Conservation (phyloP, 1,140 invertebrate species). For the Pteromalus puparum region DNA sequence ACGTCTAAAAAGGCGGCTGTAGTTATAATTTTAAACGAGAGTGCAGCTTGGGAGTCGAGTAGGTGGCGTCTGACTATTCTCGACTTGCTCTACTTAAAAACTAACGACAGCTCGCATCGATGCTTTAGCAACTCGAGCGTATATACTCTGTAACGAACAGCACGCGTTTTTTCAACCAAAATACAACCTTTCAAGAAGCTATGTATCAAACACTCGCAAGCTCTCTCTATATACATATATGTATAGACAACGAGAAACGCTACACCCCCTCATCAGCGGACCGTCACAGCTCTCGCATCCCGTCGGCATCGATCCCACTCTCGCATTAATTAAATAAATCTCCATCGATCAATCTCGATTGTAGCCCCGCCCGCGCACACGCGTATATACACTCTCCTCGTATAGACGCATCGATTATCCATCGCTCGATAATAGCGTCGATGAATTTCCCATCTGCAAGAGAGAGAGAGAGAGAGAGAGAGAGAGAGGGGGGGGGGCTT, state of each 20-base stretch:
- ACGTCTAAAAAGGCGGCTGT: neutral
- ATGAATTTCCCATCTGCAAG: conserved; percentile 7
- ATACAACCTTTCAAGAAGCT: neutral
- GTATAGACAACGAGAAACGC: neutral
- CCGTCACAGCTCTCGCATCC: neutral
- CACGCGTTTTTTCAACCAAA: neutral
- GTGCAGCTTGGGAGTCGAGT: neutral
- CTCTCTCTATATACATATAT: too few relatives aligned
- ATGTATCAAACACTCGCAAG: too few relatives aligned
- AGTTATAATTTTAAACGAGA: neutral
- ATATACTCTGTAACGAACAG: neutral
- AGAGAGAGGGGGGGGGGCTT: too few relatives aligned
- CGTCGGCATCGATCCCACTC: neutral
- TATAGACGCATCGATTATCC: neutral
- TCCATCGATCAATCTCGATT: neutral
- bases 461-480: too few relatives aligned
- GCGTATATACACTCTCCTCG: neutral
- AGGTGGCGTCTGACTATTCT: neutral
- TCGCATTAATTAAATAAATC: conserved; percentile 1
- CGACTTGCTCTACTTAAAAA: neutral
- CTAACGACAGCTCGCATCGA: neutral
- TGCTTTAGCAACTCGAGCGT: neutral
- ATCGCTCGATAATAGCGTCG: conserved; percentile 18
- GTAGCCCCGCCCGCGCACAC: neutral
- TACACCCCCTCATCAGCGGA: neutral